Percentiles rank a stretch among this genome's conserved stretches.
Evolutionary conservation across 2,113 vertebrate species (phyloP).

Genomic region (Illadopsis cleaveri): DNA sequence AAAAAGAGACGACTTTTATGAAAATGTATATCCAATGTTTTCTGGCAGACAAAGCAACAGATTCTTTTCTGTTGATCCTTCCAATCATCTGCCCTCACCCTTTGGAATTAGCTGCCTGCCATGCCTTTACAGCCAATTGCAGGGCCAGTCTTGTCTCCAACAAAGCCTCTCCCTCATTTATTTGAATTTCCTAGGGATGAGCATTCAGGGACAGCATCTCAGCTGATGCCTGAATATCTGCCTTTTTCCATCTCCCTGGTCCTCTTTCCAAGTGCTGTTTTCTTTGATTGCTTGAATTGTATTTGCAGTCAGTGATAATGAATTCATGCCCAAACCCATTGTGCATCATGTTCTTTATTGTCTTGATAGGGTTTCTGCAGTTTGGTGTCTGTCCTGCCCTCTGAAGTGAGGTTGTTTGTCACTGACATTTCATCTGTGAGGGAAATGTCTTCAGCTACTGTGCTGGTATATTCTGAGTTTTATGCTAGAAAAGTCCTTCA

Average conservation of each 20-base stretch:
- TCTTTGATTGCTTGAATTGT: not conserved
- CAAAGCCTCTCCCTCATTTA: not conserved
- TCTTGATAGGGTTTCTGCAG: not conserved
- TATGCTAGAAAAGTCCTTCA: not conserved
- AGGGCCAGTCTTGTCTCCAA: not conserved
- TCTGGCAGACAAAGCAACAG: not conserved
- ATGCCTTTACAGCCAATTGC: not conserved
- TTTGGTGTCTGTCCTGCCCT: fast-evolving
- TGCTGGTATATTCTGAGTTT: not conserved
- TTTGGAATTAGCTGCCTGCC: not conserved
- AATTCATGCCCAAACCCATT: not conserved
- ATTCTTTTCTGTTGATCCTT: not conserved
- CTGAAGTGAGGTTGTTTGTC: not conserved
- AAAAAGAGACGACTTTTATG: not conserved
- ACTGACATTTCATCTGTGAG: not conserved
- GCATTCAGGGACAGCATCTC: not conserved
- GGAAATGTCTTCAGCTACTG: not conserved
- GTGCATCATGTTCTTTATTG: not conserved
- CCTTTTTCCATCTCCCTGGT: not conserved
- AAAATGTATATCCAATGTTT: not conserved
- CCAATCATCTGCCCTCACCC: not conserved
- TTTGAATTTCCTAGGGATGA: not conserved
- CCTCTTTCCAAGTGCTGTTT: not conserved
- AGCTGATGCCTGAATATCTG: not conserved
- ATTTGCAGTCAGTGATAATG: not conserved